Conservation (phyloP, 53 echinoderm and acorn worm genomes). For the Holothuria leucospilota region DNA sequence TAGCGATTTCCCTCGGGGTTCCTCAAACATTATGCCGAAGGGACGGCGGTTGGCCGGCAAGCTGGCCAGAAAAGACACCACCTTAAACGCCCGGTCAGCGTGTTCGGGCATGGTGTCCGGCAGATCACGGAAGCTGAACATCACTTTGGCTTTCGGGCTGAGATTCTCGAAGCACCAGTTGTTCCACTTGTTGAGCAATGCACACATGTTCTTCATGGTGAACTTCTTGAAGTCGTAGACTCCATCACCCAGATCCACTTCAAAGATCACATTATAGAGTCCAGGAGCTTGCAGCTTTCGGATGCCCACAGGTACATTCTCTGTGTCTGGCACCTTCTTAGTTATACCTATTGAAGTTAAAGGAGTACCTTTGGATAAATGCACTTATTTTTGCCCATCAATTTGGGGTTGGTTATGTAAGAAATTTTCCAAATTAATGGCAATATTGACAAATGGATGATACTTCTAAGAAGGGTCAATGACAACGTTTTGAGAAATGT, state of each 20-base stretch:
- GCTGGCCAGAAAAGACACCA: slow-evolving; percentile 49
- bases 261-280: slow-evolving; percentile 59
- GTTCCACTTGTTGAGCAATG: slow-evolving; percentile 58
- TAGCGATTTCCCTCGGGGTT: slow-evolving; percentile 49
- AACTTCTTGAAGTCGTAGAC: slow-evolving; percentile 26
- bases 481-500: not conserved
- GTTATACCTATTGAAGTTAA: slow-evolving; percentile 25
- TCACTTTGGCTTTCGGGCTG: slow-evolving; percentile 50
- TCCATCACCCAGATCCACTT: slow-evolving; percentile 62
- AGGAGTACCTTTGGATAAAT: not conserved
- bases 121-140: slow-evolving; percentile 57
- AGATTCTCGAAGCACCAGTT: slow-evolving; percentile 57
- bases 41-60: slow-evolving; percentile 48
- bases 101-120: slow-evolving; percentile 49
- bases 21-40: slow-evolving; percentile 62
- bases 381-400: too few species aligned
- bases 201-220: slow-evolving; percentile 47
- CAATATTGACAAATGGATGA: too few species aligned
- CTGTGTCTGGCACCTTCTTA: slow-evolving; percentile 57
- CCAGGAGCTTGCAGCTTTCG: slow-evolving; percentile 51
- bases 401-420: not conserved
- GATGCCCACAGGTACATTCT: slow-evolving; percentile 59
- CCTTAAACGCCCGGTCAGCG: slow-evolving; percentile 26
- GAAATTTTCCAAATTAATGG: not conserved
- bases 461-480: too few species aligned